A percentile compares a stretch with the other conserved stretches of the same genome.
These are phyloP conservation scores for Pediacus dermestoides DNA, from an alignment of 2,888 invertebrate species.

Conservation along the genomic window DNA sequence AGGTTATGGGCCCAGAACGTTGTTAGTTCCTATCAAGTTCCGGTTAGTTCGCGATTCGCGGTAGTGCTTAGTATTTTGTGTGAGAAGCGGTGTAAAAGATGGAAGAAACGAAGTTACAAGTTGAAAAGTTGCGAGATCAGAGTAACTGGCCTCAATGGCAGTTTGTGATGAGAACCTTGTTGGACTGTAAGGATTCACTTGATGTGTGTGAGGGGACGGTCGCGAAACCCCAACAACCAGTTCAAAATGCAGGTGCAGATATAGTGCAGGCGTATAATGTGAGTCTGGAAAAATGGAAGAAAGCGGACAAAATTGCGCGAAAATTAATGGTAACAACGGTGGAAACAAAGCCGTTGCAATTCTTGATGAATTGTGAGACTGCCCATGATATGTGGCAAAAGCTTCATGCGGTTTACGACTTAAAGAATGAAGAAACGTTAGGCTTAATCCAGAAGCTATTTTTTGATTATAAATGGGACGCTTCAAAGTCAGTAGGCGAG, in stretches of 20 bases:
- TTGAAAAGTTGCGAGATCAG: constrained; percentile 27
- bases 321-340: constrained; percentile 26
- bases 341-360: constrained; percentile 20
- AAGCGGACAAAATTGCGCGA: constrained; percentile 23
- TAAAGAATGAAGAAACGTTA: constrained; percentile 24
- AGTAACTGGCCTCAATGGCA: constrained; percentile 25
- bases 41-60: too few species aligned
- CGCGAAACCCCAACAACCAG: constrained; percentile 11
- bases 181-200: constrained; percentile 17
- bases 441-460: constrained; percentile 25
- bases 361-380: constrained; percentile 19
- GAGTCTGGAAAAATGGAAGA: constrained; percentile 13
- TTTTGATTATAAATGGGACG: constrained; percentile 25
- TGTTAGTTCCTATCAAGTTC: too few species aligned
- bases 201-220: constrained; percentile 18
- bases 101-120: too few species aligned
- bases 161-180: constrained; percentile 18
- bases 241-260: background rate
- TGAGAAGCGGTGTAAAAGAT: too few species aligned
- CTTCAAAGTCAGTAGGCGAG: constrained; percentile 10
- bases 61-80: too few species aligned
- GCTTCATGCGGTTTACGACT: constrained; percentile 22
- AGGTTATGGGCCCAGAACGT: too few species aligned
- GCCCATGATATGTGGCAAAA: constrained; percentile 28
- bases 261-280: background rate